Percentiles rank a stretch among this genome's conserved stretches.
Conservation (phyloP, 2,797 vertebrate genomes). For the Ptychobarbus kaznakovi region DNA sequence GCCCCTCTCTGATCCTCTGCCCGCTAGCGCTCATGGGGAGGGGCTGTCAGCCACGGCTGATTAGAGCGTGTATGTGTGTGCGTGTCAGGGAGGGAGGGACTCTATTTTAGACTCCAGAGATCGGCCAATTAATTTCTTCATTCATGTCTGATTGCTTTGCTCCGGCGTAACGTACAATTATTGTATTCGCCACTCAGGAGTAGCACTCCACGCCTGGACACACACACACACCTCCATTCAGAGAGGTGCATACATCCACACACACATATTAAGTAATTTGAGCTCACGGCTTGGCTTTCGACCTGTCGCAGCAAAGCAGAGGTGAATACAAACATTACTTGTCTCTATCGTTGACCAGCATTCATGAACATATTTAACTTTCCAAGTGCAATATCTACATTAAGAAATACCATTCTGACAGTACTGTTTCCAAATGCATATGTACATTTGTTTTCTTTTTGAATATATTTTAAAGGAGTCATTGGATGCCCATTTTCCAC, state of each 20-base stretch:
- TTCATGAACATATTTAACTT: neutral
- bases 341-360: neutral
- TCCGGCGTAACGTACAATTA: conserved; percentile 73
- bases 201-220: conserved; percentile 58
- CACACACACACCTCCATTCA: conserved; percentile 26
- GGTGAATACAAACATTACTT: neutral
- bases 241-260: conserved; percentile 5
- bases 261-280: neutral
- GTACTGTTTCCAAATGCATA: neutral
- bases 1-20: conserved; percentile 57
- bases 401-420: neutral
- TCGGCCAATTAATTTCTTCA: conserved; percentile 62
- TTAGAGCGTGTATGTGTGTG: conserved; percentile 53
- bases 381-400: neutral
- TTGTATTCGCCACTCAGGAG: conserved; percentile 79
- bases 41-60: conserved; percentile 53
- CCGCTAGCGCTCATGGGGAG: conserved; percentile 47
- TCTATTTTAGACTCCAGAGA: conserved; percentile 59
- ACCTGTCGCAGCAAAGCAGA: neutral
- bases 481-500: no score
- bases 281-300: neutral
- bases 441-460: neutral
- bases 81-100: conserved; percentile 37
- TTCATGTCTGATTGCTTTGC: conserved; percentile 63
- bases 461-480: no score